Percentiles rank a stretch among this genome's conserved stretches.
Evolutionary conservation across 2,797 vertebrate genomes (phyloP).

Genomic region (Florisuga fusca): DNA sequence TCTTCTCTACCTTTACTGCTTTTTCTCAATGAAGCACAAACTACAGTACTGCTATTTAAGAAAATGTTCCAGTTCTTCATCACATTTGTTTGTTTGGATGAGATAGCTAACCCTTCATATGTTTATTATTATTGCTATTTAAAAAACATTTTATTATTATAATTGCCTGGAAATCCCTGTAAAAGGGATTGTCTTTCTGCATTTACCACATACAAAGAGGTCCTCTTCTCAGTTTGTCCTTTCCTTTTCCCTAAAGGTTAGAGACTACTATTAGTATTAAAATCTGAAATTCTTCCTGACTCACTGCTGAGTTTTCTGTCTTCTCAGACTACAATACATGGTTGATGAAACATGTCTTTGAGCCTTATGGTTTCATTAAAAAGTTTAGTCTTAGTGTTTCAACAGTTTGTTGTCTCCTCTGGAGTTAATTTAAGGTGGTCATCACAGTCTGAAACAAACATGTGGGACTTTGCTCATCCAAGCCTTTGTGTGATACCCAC

Average conservation of each 20-base stretch:
- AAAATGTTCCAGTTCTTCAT: not conserved
- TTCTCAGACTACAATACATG: conserved; percentile 33
- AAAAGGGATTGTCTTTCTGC: not conserved
- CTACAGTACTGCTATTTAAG: not conserved
- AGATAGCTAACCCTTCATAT: not conserved
- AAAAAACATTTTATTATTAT: not conserved
- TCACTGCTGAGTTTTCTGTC: conserved; percentile 55
- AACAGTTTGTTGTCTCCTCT: conserved; percentile 65
- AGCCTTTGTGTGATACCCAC: not conserved
- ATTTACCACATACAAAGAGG: not conserved
- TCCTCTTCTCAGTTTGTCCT: not conserved
- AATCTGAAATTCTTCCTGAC: conserved; percentile 30
- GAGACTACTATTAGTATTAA: not conserved
- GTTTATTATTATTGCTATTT: not conserved
- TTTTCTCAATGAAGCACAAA: not conserved
- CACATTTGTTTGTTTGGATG: not conserved
- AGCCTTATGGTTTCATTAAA: conserved; percentile 59
- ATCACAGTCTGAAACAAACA: conserved; percentile 40
- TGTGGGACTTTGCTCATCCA: conserved; percentile 45
- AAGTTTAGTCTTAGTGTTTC: conserved; percentile 54
- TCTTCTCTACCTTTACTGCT: not conserved
- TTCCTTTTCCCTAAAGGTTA: not conserved
- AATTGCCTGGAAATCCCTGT: not conserved
- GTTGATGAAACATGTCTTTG: conserved; percentile 28
- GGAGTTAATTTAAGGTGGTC: conserved; percentile 58